These are phyloP conservation scores for Toxostoma redivivum DNA, from an alignment of 2,113 vertebrate genomes.

Conservation along the genomic window DNA sequence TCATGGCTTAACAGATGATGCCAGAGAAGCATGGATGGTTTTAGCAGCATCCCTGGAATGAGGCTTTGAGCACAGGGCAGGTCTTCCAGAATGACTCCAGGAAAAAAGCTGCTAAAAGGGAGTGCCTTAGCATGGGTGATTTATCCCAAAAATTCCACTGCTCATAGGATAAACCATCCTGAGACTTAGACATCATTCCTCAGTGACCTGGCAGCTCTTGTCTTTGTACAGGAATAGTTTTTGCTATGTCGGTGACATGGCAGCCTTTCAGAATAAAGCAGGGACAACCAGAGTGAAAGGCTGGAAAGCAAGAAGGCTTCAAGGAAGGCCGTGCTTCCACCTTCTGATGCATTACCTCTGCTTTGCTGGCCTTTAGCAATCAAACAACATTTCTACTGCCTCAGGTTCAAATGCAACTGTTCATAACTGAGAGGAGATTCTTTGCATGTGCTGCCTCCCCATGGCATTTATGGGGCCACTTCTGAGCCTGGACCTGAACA, in stretches of 20 bases:
- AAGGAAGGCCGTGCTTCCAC: not conserved
- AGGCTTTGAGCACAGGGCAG: not conserved
- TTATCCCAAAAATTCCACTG: not conserved
- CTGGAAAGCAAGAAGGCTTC: not conserved
- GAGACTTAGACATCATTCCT: not conserved
- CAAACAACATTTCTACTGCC: not conserved
- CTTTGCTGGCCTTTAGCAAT: not conserved
- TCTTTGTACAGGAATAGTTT: not conserved
- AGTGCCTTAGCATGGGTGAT: not conserved
- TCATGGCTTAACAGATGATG: rapidly evolving
- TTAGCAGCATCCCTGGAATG: not conserved
- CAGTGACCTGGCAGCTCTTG: not conserved
- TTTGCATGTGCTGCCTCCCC: not conserved
- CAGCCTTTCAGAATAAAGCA: not conserved
- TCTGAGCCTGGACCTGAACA: not conserved
- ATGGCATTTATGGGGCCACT: not conserved
- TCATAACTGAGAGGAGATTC: not conserved
- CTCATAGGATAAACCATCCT: not conserved
- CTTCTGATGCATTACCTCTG: not conserved
- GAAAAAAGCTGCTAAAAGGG: not conserved
- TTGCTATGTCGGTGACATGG: rapidly evolving
- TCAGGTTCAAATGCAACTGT: not conserved
- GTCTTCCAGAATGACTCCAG: not conserved
- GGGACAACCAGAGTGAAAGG: not conserved
- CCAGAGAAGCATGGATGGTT: not conserved